Conservation (phyloP, 2,888 invertebrate species). For the Drosophila nigricruria region DNA sequence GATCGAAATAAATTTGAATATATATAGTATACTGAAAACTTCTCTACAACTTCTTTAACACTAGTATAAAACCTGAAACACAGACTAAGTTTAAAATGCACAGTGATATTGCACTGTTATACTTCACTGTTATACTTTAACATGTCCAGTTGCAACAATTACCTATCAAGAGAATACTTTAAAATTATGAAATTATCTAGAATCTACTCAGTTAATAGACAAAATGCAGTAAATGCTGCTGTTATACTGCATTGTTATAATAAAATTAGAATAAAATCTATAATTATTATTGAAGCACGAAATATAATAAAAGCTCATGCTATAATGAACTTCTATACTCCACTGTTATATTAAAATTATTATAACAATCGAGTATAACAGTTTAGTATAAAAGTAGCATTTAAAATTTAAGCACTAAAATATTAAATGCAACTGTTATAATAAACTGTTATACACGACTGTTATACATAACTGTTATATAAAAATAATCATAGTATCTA, state of each 20-base stretch:
- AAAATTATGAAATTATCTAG: no score
- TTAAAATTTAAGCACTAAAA: not conserved
- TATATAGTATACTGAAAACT: not conserved
- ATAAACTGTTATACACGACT: not conserved
- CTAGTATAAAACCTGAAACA: not conserved
- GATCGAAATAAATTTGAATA: not conserved
- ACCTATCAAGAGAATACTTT: no score
- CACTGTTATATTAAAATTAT: not conserved
- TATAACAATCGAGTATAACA: not conserved
- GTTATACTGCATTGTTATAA: not conserved
- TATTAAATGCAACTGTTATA: not conserved
- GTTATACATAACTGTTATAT: not conserved
- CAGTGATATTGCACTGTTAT: not conserved
- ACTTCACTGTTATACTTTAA: not conserved
- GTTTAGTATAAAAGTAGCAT: not conserved
- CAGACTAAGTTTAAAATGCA: no score
- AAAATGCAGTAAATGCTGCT: no score
- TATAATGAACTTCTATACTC: not conserved
- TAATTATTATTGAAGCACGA: not conserved
- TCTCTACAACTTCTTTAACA: not conserved
- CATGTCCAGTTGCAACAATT: not conserved
- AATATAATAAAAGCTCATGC: no score
- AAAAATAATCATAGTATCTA: not conserved
- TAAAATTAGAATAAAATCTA: not conserved
- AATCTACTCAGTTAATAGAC: no score